Base-by-base conservation (phyloP, 2,888 invertebrate species). In the Latheticus oryzae region DNA sequence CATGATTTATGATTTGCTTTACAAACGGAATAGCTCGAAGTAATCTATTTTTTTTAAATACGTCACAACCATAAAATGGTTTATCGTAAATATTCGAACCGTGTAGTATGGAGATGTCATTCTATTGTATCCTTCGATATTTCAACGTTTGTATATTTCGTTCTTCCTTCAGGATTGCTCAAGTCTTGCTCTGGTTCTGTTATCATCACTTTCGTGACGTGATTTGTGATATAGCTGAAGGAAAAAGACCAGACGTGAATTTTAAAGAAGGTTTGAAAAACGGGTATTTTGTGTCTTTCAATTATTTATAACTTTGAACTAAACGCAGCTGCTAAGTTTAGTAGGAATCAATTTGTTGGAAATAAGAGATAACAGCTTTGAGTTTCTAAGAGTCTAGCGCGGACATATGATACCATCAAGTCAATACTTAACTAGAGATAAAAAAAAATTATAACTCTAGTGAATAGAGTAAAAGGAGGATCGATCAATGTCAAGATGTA, bases 21-120 rank as follows among this genome's bases (percentile, higher is more conserved):
- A n/a, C n/a, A n/a, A n/a, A n/a, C n/a, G n/a, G n/a, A n/a, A n/a
- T n/a, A n/a, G n/a, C n/a, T n/a, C n/a, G n/a, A n/a, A n/a, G n/a
- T n/a, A n/a, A n/a, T n/a, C n/a, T n/a, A n/a, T n/a, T 50, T 28
- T 28, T 38, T 42, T 33, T 52, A 52, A 54, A 54, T 54, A 54
- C n/a, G n/a, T n/a, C n/a, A n/a, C n/a, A n/a, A 45, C 53, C 45
- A 8, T 21, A 33, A n/a, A n/a, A 42, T 52, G 42, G 9, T 52
- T 23, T 43, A 11, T 26, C 45, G 45, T 54, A 45, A 54, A 54
- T 54, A 54, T 45, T 9, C n/a, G n/a, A n/a, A n/a, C n/a, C n/a
- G n/a, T n/a, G 19, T 16, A 37, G 35, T 28, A 54, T 43, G 43
- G 53, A 43, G 45, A 45, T 43, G 53, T 54, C 53, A 54, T 1